Evolutionary conservation across 1,140 invertebrate genomes (phyloP), one percentile per base, ranked within the genome.

Genomic region (Scaptodrosophila lebanonensis): DNA sequence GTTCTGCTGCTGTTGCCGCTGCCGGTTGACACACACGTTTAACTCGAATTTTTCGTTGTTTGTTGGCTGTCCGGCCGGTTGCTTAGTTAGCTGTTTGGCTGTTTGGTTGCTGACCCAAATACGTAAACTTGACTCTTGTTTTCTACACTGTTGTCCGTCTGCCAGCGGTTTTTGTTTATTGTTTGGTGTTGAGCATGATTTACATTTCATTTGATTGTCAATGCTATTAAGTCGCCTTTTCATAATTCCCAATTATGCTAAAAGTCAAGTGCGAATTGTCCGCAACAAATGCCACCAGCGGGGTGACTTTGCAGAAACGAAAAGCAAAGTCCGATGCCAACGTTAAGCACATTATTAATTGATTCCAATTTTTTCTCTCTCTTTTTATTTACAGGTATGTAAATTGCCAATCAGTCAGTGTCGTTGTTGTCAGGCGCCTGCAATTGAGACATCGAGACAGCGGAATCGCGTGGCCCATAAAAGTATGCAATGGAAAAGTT

Each of bases 401-500:
- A 70, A 66, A 66, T 49, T 36, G 22, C 13, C n/a, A 13, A 13
- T 22, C 3, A 9, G 16, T 12, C 22, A 17, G 51, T 13, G 25
- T 29, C 12, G 13, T 3, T 9, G 3, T 30, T n/a, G 13, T 13
- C 29, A 13, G 42, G 15, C 9, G 32, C 15, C 63, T 27, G 48
- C 60, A 73, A 75, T 77, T 60, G 72, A 77, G 72, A 54, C 51
- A 56, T 79, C 67, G 64, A 56, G 58, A 49, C 49, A 54, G 49
- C n/a, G n/a, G n/a, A n/a, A n/a, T 68, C 32, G 25, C 42, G 59
- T 48, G 33, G 66, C 68, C 45, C 73, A 45, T 52, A 47, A 64
- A 68, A 75, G 75, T 79, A 79, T 82, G 73, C 73, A 79, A 54
- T 52, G 40, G 61, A 66, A 79, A 82, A 82, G 75, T 69, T 59